These are phyloP conservation scores for Saxidomus purpurata DNA, from an alignment of 1,140 invertebrate genomes.

Conservation along the genomic window DNA sequence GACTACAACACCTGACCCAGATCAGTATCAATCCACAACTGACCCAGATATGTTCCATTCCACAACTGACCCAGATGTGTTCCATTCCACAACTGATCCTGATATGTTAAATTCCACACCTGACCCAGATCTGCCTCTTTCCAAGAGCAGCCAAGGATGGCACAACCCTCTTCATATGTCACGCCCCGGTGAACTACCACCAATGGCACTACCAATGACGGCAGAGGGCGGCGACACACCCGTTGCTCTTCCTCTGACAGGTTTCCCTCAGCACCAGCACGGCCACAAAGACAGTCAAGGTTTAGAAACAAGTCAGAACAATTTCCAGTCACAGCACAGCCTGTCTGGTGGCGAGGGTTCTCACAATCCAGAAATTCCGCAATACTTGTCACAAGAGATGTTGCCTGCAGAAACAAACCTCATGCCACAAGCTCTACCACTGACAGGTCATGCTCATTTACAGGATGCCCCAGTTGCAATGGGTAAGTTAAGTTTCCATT, in stretches of 20 bases:
- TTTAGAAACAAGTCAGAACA: background rate
- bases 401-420: background rate
- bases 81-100: background rate
- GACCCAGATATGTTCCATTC: background rate
- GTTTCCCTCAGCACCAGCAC: too few relatives aligned
- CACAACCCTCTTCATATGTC: conserved; percentile 26
- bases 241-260: background rate
- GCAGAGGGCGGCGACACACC: background rate
- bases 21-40: background rate
- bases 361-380: background rate
- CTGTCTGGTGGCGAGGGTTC: too few relatives aligned
- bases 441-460: background rate
- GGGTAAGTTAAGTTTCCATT: background rate
- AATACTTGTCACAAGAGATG: background rate
- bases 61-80: background rate
- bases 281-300: background rate
- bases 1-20: conserved; percentile 21
- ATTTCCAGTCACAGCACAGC: background rate
- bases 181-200: conserved; percentile 12
- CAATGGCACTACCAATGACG: conserved; percentile 34
- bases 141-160: background rate
- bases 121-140: background rate
- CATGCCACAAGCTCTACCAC: conserved; percentile 28
- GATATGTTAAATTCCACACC: background rate
- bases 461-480: conserved; percentile 17